Conservation (phyloP, 2,797 vertebrate species). For the Poecilia velifera region DNA sequence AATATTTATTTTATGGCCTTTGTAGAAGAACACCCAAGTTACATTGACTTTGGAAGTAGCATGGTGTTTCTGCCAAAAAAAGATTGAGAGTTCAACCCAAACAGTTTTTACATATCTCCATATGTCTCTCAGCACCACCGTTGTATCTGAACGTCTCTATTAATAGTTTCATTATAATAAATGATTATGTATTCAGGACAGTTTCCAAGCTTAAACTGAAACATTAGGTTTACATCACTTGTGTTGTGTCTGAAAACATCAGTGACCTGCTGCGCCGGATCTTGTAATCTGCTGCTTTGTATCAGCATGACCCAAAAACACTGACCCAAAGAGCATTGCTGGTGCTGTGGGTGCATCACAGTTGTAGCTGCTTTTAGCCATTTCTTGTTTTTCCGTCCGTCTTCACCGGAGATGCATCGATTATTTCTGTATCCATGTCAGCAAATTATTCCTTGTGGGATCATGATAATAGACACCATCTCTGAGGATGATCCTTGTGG, state of each 20-base stretch:
- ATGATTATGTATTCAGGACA: background rate
- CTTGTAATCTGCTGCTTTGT: conserved; percentile 63
- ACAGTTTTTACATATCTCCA: background rate
- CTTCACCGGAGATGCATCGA: background rate
- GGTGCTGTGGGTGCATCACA: conserved; percentile 16
- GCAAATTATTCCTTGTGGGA: background rate
- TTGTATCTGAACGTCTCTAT: conserved; percentile 1
- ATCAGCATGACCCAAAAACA: conserved; percentile 59
- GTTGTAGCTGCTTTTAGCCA: background rate
- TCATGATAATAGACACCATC: background rate
- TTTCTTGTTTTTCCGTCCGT: background rate
- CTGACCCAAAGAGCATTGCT: conserved; percentile 17
- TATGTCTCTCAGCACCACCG: background rate
- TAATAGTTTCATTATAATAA: conserved; percentile 2
- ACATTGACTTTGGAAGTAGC: background rate
- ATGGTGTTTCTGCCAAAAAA: background rate
- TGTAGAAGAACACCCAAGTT: background rate
- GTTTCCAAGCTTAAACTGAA: conserved; percentile 30
- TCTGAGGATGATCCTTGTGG: background rate
- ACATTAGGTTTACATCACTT: conserved; percentile 35
- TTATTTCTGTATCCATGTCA: background rate
- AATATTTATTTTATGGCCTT: conserved; percentile 36
- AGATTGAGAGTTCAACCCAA: background rate
- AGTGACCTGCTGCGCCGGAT: conserved; percentile 45
- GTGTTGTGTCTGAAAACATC: conserved; percentile 38